Evolutionary conservation across 2,113 vertebrate genomes (phyloP).

Genomic region (Sclerurus mexicanus): DNA sequence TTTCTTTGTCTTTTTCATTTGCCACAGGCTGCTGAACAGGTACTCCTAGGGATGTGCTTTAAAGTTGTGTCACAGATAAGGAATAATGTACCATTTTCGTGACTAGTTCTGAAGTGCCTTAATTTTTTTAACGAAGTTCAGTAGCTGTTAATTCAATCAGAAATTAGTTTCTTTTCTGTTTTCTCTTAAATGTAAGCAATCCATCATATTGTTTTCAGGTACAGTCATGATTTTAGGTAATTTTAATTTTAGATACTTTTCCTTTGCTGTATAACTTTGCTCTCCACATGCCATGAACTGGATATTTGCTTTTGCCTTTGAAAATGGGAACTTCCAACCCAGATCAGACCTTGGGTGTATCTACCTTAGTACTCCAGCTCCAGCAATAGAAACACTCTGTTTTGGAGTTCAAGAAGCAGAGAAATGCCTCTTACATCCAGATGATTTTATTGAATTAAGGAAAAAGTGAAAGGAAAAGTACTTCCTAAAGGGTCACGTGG

Average conservation of each 20-base stretch:
- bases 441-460: neutral
- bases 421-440: neutral
- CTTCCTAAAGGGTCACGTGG: accelerated
- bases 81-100: neutral
- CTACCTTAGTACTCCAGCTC: neutral
- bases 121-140: neutral
- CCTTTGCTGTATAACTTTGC: neutral
- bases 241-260: neutral
- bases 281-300: neutral
- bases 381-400: neutral
- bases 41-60: neutral
- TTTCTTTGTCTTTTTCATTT: slow-evolving; percentile 58
- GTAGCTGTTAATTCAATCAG: neutral
- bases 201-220: neutral
- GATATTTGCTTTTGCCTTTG: neutral
- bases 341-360: neutral
- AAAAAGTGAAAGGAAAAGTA: neutral
- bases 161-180: neutral
- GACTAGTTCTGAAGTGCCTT: neutral
- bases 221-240: neutral
- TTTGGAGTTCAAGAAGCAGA: neutral
- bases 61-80: slow-evolving; percentile 8
- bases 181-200: neutral
- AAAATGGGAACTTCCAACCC: neutral
- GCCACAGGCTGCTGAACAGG: slow-evolving; percentile 61